Evolutionary conservation across 2,888 invertebrate genomes (phyloP).

Genomic region (Geophilus truncorum): DNA sequence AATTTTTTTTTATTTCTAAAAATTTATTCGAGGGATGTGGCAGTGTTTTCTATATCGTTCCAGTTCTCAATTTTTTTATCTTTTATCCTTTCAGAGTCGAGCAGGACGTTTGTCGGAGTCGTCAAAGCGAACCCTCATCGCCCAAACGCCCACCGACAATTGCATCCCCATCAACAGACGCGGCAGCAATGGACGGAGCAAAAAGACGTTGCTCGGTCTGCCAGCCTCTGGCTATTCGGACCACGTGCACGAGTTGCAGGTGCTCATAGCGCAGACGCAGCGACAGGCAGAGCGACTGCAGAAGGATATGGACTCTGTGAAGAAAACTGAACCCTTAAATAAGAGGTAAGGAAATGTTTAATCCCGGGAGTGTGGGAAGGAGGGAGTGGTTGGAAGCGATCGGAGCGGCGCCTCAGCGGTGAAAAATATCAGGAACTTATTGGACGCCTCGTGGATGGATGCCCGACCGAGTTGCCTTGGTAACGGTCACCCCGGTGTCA

Average conservation of each 20-base stretch:
- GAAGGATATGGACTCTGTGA: constrained; percentile 30
- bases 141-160: neutral
- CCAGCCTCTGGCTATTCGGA: constrained; percentile 32
- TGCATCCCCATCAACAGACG: neutral
- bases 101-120: neutral
- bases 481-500: constrained; percentile 15
- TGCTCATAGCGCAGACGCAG: constrained; percentile 33
- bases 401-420: neutral
- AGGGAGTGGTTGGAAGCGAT: neutral
- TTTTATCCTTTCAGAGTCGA: neutral
- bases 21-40: neutral
- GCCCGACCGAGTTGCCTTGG: neutral
- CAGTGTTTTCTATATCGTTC: neutral
- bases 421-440: constrained; percentile 25
- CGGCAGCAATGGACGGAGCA: constrained; percentile 30
- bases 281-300: constrained; percentile 30
- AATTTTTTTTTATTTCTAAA: neutral
- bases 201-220: constrained; percentile 28
- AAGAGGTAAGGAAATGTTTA: constrained; percentile 13
- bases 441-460: constrained; percentile 8
- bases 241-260: constrained; percentile 31
- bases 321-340: constrained; percentile 19
- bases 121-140: neutral
- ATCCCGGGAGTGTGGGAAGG: neutral
- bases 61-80: neutral